Evolutionary conservation across 1,140 invertebrate species (phyloP).

Genomic region (Halictus rubicundus): DNA sequence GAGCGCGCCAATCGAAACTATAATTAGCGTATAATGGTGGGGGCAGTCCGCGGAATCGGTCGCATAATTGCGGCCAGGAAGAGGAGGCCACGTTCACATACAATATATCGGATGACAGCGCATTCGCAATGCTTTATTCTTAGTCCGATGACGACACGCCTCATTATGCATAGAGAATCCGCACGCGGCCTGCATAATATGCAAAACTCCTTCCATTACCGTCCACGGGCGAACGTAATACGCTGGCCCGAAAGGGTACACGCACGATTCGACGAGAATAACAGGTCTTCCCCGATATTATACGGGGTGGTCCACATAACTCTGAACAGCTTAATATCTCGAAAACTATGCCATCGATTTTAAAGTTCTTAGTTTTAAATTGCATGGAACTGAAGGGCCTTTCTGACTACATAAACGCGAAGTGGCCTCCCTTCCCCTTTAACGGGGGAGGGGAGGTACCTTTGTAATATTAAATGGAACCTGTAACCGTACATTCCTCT

Average conservation of each 20-base stretch:
- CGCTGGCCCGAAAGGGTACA: constrained; percentile 27
- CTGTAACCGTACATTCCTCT: no score
- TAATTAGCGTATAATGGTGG: constrained; percentile 31
- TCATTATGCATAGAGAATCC: constrained; percentile 77
- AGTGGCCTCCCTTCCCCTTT: no score
- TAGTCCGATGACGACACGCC: constrained; percentile 72
- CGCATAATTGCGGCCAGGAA: constrained; percentile 56
- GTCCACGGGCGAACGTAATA: constrained; percentile 70
- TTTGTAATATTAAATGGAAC: no score
- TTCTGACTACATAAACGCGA: no score
- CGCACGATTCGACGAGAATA: constrained; percentile 47
- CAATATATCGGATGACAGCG: constrained; percentile 60
- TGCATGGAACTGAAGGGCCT: no score
- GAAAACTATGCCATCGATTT: no score
- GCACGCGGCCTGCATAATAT: constrained; percentile 77
- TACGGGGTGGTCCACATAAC: no score
- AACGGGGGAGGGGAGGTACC: no score
- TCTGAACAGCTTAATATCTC: no score
- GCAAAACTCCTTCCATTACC: constrained; percentile 74
- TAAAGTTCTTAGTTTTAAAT: no score
- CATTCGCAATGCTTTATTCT: constrained; percentile 72
- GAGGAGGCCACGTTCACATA: constrained; percentile 59
- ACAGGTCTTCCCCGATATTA: constrained; percentile 26
- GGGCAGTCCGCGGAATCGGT: constrained; percentile 28
- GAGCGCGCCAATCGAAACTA: constrained; percentile 32